A percentile compares a stretch with the other conserved stretches of the same genome.
Conservation (phyloP, 2,113 vertebrate species). For the Phaetusa simplex region DNA sequence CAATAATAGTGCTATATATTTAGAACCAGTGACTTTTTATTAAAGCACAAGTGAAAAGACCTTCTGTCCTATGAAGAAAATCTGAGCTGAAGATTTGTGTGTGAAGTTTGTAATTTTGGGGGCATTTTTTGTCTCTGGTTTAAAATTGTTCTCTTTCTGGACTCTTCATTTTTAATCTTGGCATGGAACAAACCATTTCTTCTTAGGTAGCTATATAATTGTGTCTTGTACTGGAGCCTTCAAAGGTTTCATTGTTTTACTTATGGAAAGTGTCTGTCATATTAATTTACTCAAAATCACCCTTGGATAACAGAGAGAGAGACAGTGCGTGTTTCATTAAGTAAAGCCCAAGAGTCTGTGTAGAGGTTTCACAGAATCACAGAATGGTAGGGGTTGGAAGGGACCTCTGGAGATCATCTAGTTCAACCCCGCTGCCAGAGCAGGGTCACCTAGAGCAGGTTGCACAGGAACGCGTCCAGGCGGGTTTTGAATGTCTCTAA, state of each 20-base stretch:
- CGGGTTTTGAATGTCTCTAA: no score
- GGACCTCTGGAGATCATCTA: no score
- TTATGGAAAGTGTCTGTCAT: neutral
- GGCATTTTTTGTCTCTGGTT: neutral
- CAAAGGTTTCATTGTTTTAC: neutral
- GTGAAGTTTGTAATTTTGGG: neutral
- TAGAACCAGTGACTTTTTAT: neutral
- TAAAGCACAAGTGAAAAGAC: neutral
- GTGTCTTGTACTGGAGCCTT: neutral
- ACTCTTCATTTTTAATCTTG: neutral
- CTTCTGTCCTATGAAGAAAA: neutral
- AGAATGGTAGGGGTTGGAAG: no score
- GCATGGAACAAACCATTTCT: neutral
- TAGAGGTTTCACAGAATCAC: neutral
- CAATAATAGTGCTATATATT: neutral
- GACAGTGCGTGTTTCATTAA: neutral
- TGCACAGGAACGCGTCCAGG: no score
- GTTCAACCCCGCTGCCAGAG: no score
- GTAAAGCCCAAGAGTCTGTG: neutral
- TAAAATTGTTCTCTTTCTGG: neutral
- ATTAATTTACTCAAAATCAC: neutral
- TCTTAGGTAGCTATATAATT: neutral
- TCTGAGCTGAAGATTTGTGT: neutral
- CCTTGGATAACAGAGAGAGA: neutral
- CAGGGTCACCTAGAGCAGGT: no score